phyloP scores from a whole-genome alignment of 1,140 invertebrate genomes.

The Andrena cerasifolii region DNA sequence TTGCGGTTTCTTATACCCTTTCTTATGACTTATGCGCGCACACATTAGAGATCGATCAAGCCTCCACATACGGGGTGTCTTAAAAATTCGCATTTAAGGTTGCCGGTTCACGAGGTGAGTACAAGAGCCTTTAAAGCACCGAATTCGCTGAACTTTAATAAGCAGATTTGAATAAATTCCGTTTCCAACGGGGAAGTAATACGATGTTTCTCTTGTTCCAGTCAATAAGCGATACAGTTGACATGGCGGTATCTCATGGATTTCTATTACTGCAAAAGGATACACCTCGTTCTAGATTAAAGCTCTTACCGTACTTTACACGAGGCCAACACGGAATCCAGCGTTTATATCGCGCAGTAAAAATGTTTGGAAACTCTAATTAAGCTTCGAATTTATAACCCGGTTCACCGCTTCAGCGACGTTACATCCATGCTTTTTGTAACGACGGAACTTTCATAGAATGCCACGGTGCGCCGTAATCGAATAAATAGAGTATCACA shows the following conservation, averaged over 20 bases:
- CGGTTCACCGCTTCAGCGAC: not conserved
- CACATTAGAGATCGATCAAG: constrained; percentile 35
- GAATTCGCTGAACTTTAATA: too few relatives aligned
- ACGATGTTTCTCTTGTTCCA: too few relatives aligned
- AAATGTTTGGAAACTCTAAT: not conserved
- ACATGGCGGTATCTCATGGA: too few relatives aligned
- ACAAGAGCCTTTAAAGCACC: too few relatives aligned
- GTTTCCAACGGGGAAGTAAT: too few relatives aligned
- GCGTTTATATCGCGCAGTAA: not conserved
- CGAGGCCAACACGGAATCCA: not conserved
- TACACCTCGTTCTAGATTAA: too few relatives aligned
- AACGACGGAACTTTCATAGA: not conserved
- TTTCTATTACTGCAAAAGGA: too few relatives aligned
- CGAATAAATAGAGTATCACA: too few relatives aligned
- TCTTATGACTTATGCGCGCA: constrained; percentile 23
- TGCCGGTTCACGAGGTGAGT: too few relatives aligned
- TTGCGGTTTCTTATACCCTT: constrained; percentile 30
- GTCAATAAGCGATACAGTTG: too few relatives aligned
- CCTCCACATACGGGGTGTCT: not conserved
- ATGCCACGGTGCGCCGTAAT: not conserved
- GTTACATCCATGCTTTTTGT: not conserved
- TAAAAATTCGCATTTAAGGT: not conserved
- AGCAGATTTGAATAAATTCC: too few relatives aligned
- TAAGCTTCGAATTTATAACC: not conserved
- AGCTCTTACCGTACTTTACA: not conserved